Evolutionary conservation across 2,797 vertebrate genomes (phyloP), one percentile per base, ranked within the genome.

Genomic region (Malacoraja senta): DNA sequence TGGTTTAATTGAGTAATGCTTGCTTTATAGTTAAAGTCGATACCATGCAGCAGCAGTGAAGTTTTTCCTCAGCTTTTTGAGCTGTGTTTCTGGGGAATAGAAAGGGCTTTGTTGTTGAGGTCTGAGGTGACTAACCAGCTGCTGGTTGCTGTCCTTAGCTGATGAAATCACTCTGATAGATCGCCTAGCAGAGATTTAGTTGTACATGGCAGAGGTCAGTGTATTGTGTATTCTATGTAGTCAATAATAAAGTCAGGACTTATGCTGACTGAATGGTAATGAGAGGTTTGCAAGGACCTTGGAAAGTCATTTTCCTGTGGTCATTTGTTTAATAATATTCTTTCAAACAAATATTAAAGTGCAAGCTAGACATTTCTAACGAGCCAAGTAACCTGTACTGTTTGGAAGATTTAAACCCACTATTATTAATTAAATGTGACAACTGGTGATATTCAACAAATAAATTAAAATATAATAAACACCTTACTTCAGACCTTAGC

Each of bases 161-260:
- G 97, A 97, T 97, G 97, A 97, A 98, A 97, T 97, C 97, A 96
- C 97, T 97, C 96, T 97, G 96, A 99, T 98, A 98, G 98, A 98
- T 98, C 96, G 97, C 96, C 96, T 95, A 96, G 97, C 96, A 98
- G 98, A 99, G 98, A 98, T 98, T 98, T 98, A 98, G 98, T 99
- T 97, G 97, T 96, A 95, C 96, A 97, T 98, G 98, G 98, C 98
- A 99, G 98, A 99, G 98, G 98, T 99, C 98, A 98, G 96, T 96
- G 97, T 98, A 97, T 99, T 99, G 98, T 99, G 98, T 99, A 98
- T 99, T 98, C 98, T 98, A 97, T 97, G 98, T 97, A 99, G 98
- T 99, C 98, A 99, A 99, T 99, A 99, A 99, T 99, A 99, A 99
- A 99, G 98, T 99, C 98, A 98, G 97, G 97, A 98, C 97, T 97